A percentile compares a stretch with the other conserved stretches of the same genome.
phyloP scores from a whole-genome alignment of 1,140 invertebrate species.

The Papilio aristodemus region DNA sequence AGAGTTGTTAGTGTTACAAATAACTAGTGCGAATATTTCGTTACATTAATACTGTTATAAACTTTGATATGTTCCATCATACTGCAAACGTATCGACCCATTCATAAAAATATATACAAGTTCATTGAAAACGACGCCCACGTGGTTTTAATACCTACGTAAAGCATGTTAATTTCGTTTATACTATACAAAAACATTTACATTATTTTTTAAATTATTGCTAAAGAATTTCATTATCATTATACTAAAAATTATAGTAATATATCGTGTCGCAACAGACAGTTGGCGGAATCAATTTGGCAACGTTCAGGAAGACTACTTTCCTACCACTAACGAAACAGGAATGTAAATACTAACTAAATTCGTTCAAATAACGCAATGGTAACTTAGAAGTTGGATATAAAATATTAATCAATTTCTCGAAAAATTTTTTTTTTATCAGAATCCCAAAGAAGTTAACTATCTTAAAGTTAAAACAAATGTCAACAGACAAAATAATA shows the following conservation, averaged over 20 bases:
- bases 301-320: conserved; percentile 79
- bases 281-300: conserved; percentile 77
- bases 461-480: conserved; percentile 74
- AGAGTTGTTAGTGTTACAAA: conserved; percentile 36
- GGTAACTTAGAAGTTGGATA: conserved; percentile 72
- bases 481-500: conserved; percentile 75
- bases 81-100: conserved; percentile 44
- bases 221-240: conserved; percentile 78
- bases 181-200: conserved; percentile 80
- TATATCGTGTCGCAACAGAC: conserved; percentile 72
- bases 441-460: conserved; percentile 63
- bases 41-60: conserved; percentile 42
- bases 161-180: conserved; percentile 64
- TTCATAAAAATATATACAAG: conserved; percentile 55
- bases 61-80: conserved; percentile 53
- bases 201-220: conserved; percentile 78
- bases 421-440: conserved; percentile 40
- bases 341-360: conserved; percentile 79
- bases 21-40: conserved; percentile 51
- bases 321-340: conserved; percentile 78
- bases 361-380: conserved; percentile 77
- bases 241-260: conserved; percentile 73
- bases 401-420: conserved; percentile 62
- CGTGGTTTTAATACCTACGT: conserved; percentile 55
- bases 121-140: conserved; percentile 44